Base-by-base conservation (phyloP, 2,113 vertebrate genomes). In the Columba janthina region DNA sequence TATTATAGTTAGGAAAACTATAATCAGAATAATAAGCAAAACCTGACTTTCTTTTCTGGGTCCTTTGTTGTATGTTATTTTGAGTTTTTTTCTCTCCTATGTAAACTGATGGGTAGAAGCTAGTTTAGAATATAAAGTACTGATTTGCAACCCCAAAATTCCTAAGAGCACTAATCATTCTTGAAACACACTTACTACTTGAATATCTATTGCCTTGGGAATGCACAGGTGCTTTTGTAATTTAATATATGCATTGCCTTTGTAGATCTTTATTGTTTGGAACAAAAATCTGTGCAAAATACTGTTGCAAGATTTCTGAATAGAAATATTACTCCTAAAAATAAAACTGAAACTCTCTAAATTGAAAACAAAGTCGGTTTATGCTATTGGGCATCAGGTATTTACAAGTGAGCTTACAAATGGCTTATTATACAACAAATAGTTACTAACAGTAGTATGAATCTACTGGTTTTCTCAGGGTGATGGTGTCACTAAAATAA, bases 11-110 rank as follows among this genome's bases (percentile, higher is more conserved):
- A 92, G 69, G 74, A 71, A 92, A 96, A 95, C 72, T 56, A 70
- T 53, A 94, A 96, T 67, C 22, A 54, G 97, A 97, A 95, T 64
- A 96, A 96, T 90, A 96, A 88, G 71, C 85, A 94, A 96, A 96
- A 85, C 14, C 31, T 94, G 92, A 77, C 72, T 90, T 95, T 95
- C 48, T 96, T 92, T 92, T 91, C 94, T 82, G 83, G 7, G 66
- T 62, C 21, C 18, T 79, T 82, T 71, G 3, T 50, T 67, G 8
- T 16, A 50, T 82, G n/a, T 38, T 90, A 21, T 32, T 64, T 64
- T 36, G 26, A 4, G 3, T 0, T 4, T 24, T 67, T 29, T 70
- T 58, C 18, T 70, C 31, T 61, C 26, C 57, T 65, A 7, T 12
- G 29, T n/a, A 70, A 62, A 15, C 8, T 66, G 25, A 62, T 56